phyloP scores from a whole-genome alignment of 2,797 vertebrate genomes.

The Bradypus variegatus region DNA sequence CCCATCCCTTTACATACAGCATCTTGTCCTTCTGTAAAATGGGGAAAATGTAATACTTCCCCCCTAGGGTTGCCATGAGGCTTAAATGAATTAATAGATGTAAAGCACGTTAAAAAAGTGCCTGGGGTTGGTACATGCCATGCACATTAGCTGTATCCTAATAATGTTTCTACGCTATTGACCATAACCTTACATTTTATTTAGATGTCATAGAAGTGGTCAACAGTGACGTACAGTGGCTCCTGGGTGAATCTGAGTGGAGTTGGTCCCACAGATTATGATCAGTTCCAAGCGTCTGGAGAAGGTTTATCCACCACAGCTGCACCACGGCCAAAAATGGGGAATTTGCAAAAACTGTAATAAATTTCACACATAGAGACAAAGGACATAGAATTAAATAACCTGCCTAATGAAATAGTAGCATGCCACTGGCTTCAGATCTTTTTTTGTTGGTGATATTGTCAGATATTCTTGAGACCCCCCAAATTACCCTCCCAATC shows the following conservation, averaged over 20 bases:
- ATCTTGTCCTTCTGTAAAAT: too few species aligned
- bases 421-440: not conserved
- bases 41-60: too few species aligned
- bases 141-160: not conserved
- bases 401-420: not conserved
- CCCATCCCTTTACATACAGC: not conserved
- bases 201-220: not conserved
- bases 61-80: too few species aligned
- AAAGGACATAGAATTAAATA: not conserved
- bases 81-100: too few species aligned
- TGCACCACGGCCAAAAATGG: not conserved
- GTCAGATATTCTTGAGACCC: not conserved
- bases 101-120: too few species aligned
- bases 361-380: not conserved
- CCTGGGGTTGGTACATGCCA: not conserved
- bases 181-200: not conserved
- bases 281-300: not conserved
- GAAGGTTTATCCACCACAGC: not conserved
- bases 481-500: not conserved
- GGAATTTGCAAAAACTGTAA: not conserved
- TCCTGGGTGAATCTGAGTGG: not conserved
- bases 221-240: not conserved
- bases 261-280: not conserved
- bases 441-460: not conserved
- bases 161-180: not conserved